These are phyloP conservation scores for Sturnira hondurensis DNA, from an alignment of 2,113 vertebrate genomes.

Conservation along the genomic window DNA sequence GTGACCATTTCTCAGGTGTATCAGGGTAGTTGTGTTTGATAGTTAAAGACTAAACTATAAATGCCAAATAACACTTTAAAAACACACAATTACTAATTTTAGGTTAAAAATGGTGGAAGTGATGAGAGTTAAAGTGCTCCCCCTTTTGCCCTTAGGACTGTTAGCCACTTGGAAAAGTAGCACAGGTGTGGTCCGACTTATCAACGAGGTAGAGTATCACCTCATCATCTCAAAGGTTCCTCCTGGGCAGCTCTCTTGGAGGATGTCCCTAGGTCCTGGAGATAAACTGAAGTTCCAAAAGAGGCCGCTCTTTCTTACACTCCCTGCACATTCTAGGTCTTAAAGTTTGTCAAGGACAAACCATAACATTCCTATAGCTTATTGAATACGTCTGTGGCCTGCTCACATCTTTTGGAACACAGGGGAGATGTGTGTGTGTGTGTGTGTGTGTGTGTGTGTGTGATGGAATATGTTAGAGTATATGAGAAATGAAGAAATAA, in stretches of 20 bases:
- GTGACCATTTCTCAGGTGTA: background rate
- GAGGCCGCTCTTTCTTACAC: background rate
- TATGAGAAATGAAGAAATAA: background rate
- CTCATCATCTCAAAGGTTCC: background rate
- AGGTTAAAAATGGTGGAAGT: background rate
- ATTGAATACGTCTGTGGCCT: background rate
- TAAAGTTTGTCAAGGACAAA: background rate
- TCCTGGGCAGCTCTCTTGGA: background rate
- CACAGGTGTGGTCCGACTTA: background rate
- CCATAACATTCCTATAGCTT: background rate
- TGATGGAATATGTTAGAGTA: background rate
- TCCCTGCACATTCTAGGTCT: rapidly evolving
- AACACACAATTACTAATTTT: background rate
- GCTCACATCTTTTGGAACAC: background rate
- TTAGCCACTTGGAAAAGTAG: background rate
- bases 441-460: background rate
- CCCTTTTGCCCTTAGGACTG: background rate
- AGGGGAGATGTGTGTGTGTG: background rate
- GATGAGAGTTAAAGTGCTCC: background rate
- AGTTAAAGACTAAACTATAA: background rate
- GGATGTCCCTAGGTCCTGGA: background rate
- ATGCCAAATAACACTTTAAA: background rate
- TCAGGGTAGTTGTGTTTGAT: background rate
- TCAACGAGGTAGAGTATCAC: rapidly evolving
- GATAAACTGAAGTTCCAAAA: background rate